Conservation (phyloP, 2,113 vertebrate genomes). For the Hydrolagus affinis region DNA sequence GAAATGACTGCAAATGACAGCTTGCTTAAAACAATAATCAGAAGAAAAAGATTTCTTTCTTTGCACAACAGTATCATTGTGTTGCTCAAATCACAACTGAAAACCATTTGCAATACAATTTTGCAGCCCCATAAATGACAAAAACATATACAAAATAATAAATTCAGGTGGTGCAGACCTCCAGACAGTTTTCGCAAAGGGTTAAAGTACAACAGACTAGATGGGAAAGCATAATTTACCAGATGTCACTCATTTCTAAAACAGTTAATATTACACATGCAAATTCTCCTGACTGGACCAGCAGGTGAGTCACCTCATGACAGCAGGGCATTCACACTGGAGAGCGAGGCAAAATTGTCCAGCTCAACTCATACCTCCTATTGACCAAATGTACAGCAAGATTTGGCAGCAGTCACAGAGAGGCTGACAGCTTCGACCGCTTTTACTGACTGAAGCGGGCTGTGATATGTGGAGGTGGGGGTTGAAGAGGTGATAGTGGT, state of each 20-base stretch:
- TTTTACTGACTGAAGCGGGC: slow-evolving; percentile 12
- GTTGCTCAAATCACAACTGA: not conserved
- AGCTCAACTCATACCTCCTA: slow-evolving; percentile 31
- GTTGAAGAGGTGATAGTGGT: not conserved
- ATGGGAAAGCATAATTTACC: not conserved
- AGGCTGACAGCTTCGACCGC: slow-evolving; percentile 27
- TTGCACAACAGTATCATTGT: too few species aligned
- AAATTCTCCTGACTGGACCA: slow-evolving; percentile 19
- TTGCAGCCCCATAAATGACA: too few species aligned
- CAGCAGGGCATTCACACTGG: slow-evolving; percentile 15
- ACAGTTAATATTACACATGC: slow-evolving; percentile 25
- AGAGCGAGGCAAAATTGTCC: slow-evolving; percentile 23
- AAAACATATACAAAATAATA: not conserved
- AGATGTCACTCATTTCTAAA: slow-evolving; percentile 30
- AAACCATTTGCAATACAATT: not conserved
- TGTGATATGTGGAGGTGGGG: not conserved
- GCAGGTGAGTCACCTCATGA: slow-evolving; percentile 25
- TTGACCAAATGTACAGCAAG: slow-evolving; percentile 29
- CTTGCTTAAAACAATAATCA: not conserved
- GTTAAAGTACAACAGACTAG: not conserved
- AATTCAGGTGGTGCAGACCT: not conserved
- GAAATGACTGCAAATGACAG: not conserved
- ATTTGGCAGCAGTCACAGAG: slow-evolving; percentile 19
- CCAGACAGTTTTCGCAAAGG: not conserved
- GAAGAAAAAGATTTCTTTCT: not conserved